These are phyloP conservation scores for Adelges cooleyi DNA, from an alignment of 1,140 invertebrate species.

Conservation along the genomic window DNA sequence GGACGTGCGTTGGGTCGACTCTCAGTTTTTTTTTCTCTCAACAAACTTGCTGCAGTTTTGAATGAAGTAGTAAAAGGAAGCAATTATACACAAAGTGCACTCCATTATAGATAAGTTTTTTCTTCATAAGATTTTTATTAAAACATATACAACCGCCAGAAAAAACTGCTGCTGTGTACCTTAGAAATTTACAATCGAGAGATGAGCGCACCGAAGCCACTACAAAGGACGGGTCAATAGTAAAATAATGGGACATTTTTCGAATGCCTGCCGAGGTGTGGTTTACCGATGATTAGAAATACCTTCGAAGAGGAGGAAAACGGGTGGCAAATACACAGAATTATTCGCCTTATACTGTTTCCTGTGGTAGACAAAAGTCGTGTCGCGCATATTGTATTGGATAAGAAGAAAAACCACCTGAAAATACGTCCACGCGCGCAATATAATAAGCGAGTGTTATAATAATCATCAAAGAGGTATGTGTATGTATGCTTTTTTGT, in stretches of 20 bases:
- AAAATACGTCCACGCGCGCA: background rate
- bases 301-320: background rate
- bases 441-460: conserved; percentile 12
- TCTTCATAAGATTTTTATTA: too few species aligned
- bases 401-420: conserved; percentile 1
- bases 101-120: too few species aligned
- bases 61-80: too few species aligned
- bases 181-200: too few species aligned
- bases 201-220: too few species aligned
- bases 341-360: background rate
- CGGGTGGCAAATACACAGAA: background rate
- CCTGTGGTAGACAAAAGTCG: conserved; percentile 9
- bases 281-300: background rate
- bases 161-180: too few species aligned
- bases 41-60: background rate
- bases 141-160: too few species aligned
- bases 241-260: too few species aligned
- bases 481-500: conserved; percentile 10
- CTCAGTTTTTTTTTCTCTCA: background rate
- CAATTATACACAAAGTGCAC: background rate
- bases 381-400: conserved; percentile 4
- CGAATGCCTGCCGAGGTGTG: conserved; percentile 6
- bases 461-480: conserved; percentile 12
- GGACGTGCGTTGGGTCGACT: too few species aligned
- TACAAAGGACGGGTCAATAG: too few species aligned